These are phyloP conservation scores for Mobula hypostoma DNA, from an alignment of 2,113 vertebrate genomes.

Conservation along the genomic window DNA sequence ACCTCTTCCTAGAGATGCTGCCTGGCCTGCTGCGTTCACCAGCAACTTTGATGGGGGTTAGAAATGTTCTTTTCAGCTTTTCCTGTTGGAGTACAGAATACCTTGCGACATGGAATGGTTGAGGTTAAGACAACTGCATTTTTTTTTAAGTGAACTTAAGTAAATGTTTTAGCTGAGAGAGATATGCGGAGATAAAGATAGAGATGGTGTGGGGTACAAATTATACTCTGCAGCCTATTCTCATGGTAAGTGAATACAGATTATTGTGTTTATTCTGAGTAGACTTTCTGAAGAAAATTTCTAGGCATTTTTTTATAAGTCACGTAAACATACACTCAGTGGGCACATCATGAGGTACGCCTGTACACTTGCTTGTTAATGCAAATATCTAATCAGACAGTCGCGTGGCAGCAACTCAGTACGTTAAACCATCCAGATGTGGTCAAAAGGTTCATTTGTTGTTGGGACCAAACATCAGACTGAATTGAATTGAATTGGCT, in stretches of 20 bases:
- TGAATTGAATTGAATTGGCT: too few species aligned
- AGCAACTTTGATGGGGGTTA: background rate
- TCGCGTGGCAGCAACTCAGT: too few species aligned
- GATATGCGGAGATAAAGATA: background rate
- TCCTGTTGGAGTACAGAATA: background rate
- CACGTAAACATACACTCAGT: background rate
- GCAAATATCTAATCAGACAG: too few species aligned
- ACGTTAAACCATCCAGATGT: too few species aligned
- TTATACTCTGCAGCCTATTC: background rate
- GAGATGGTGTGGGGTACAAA: background rate
- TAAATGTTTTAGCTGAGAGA: background rate
- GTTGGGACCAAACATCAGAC: too few species aligned
- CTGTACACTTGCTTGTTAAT: too few species aligned
- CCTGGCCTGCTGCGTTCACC: too few species aligned
- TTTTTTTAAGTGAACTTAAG: background rate
- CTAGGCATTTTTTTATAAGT: background rate
- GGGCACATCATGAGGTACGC: too few species aligned
- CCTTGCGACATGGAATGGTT: background rate
- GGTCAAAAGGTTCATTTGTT: too few species aligned
- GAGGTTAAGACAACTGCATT: background rate
- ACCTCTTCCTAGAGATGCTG: too few species aligned
- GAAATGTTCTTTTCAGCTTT: background rate
- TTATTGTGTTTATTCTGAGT: background rate
- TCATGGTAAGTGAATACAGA: background rate
- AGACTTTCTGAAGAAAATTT: background rate